Percentiles rank a stretch among this genome's conserved stretches.
These are phyloP conservation scores for Aromia moschata DNA, from an alignment of 2,888 invertebrate species.

Conservation along the genomic window DNA sequence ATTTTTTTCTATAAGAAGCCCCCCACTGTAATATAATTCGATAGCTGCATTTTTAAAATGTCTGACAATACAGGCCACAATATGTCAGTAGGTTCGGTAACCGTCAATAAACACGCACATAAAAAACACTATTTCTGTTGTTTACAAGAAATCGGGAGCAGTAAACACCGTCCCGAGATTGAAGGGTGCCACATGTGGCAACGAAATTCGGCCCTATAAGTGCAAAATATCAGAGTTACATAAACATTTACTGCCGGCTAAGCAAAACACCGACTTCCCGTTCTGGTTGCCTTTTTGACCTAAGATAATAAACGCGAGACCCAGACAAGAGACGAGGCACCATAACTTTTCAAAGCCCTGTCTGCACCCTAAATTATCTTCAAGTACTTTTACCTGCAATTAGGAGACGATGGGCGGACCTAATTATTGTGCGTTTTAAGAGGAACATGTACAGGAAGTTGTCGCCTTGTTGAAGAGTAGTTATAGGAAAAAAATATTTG, in stretches of 20 bases:
- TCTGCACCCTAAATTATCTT: constrained; percentile 9
- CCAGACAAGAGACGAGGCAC: constrained; percentile 6
- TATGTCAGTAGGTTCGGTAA: too few species aligned
- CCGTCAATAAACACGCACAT: not conserved
- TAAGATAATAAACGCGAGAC: constrained; percentile 30
- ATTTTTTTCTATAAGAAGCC: too few species aligned
- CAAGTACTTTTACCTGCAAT: constrained; percentile 7
- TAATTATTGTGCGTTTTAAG: not conserved
- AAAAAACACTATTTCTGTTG: not conserved
- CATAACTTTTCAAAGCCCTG: constrained; percentile 9
- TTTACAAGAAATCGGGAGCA: constrained; percentile 14
- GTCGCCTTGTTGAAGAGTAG: too few species aligned
- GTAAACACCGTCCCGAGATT: not conserved
- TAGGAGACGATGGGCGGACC: not conserved
- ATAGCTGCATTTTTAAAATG: too few species aligned
- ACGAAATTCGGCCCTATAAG: constrained; percentile 27
- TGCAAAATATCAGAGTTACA: constrained; percentile 45
- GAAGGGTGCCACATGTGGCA: constrained; percentile 24
- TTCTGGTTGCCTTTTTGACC: constrained; percentile 35
- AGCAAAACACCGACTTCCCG: constrained; percentile 42
- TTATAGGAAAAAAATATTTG: too few species aligned
- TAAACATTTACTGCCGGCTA: constrained; percentile 41
- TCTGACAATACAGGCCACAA: too few species aligned
- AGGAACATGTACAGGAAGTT: not conserved
- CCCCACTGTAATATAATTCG: too few species aligned